Base-by-base conservation (phyloP, 2,888 invertebrate species). In the Ichneumon xanthorius region DNA sequence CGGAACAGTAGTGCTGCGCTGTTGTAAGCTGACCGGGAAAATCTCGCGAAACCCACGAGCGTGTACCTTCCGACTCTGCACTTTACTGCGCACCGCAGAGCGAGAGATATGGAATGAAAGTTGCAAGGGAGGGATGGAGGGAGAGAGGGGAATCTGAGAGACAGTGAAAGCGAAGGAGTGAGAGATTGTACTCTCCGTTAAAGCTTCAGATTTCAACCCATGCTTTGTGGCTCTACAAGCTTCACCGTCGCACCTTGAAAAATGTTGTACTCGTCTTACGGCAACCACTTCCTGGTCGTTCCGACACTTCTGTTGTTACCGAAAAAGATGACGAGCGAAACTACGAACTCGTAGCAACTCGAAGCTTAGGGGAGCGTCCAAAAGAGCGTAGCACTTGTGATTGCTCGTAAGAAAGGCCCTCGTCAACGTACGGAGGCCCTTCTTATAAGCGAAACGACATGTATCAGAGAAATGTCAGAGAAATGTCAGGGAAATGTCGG, bases 11-110 rank as follows among this genome's bases (percentile, higher is more conserved):
- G 7, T n/a, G 33, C 63, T 63, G 16, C 33, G 33, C 33, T 6
- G 30, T 7, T 63, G 14, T 63, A 55, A n/a, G 65, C 14, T 22
- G 53, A n/a, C 30, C 50, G 19, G 58, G 53, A 71, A 80, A 80
- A 80, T 76, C 55, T 50, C 63, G 33, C 63, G 71, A 55, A 65
- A 76, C 65, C 71, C 71, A 63, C 70, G 58, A 75, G 30, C 73
- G 73, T 61, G 53, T 75, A 80, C 67, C 75, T 48, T 63, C 22
- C 68, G 63, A 61, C 68, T 73, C 50, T 61, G 48, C 53, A 63
- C 63, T 70, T 68, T 50, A 58, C 45, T 48, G 63, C 72, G 19
- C 7, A 48, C 50, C 26, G 40, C 45, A 16, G 2, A 40, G 45
- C 71, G 63, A 67, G 26, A 45, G 55, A 67, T 67, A 33, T 58